Evolutionary conservation across 2,888 invertebrate species (phyloP).

Genomic region (Urechis unicinctus): DNA sequence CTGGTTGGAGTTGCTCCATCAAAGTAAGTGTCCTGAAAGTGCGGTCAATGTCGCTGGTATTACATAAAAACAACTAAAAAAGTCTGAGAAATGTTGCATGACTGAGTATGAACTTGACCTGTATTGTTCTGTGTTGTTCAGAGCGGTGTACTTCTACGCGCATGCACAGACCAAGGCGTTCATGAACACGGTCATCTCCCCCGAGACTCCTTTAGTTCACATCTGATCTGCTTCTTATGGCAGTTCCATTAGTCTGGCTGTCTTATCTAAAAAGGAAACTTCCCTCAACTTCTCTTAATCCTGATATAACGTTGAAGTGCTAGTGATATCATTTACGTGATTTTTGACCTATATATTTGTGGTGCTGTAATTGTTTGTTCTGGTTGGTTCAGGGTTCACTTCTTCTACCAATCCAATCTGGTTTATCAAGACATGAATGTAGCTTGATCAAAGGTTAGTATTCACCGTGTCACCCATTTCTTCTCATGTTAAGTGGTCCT

Average conservation of each 20-base stretch:
- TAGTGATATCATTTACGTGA: constrained; percentile 67
- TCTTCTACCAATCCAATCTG: constrained; percentile 98
- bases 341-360: too few relatives aligned
- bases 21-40: constrained; percentile 52
- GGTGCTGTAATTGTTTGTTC: constrained; percentile 53
- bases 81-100: too few relatives aligned
- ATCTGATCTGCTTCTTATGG: constrained; percentile 90
- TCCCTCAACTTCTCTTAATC: constrained; percentile 63
- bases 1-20: constrained; percentile 97
- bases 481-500: too few relatives aligned
- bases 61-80: too few relatives aligned
- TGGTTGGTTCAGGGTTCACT: constrained; percentile 72
- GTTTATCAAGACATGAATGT: constrained; percentile 97
- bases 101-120: too few relatives aligned
- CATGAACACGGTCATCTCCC: constrained; percentile 3
- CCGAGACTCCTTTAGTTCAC: constrained; percentile 46
- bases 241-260: too few relatives aligned
- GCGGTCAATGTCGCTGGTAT: too few relatives aligned
- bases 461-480: neutral
- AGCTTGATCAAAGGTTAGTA: constrained; percentile 69
- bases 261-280: too few relatives aligned
- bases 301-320: constrained; percentile 57
- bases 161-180: constrained; percentile 73
- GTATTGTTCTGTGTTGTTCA: constrained; percentile 38
- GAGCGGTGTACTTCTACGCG: constrained; percentile 97